A percentile compares a stretch with the other conserved stretches of the same genome.
These are phyloP conservation scores for Parochlus steinenii DNA, from an alignment of 2,888 invertebrate genomes.

Conservation along the genomic window DNA sequence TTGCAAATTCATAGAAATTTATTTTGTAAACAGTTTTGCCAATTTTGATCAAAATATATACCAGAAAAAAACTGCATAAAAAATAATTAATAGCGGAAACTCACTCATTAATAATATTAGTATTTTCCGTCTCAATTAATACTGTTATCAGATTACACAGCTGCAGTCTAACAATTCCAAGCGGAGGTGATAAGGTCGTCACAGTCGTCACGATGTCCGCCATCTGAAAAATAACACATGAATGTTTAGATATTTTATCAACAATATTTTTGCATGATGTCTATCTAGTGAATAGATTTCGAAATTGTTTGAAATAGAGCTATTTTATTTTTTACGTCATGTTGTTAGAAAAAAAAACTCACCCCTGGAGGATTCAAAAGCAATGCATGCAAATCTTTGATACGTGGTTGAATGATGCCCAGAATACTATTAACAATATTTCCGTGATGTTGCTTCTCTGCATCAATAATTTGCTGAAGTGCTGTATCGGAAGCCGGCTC, in stretches of 20 bases:
- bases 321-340: background rate
- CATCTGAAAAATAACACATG: too few relatives aligned
- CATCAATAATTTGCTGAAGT: slow-evolving; percentile 22
- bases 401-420: slow-evolving; percentile 43
- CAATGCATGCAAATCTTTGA: slow-evolving; percentile 38
- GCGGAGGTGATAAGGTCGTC: slow-evolving; percentile 52
- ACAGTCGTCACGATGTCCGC: slow-evolving; percentile 49
- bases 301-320: slow-evolving; percentile 14
- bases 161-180: slow-evolving; percentile 66
- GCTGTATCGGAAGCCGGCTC: slow-evolving; percentile 27
- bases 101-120: slow-evolving; percentile 50
- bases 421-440: slow-evolving; percentile 43
- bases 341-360: slow-evolving; percentile 21
- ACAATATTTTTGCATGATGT: slow-evolving; percentile 9
- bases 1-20: too few relatives aligned
- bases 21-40: too few relatives aligned
- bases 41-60: too few relatives aligned
- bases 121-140: slow-evolving; percentile 54
- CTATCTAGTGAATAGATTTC: slow-evolving; percentile 7
- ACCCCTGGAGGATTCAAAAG: slow-evolving; percentile 55
- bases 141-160: slow-evolving; percentile 63
- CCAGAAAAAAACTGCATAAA: slow-evolving; percentile 8
- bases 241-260: too few relatives aligned
- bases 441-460: slow-evolving; percentile 40
- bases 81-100: slow-evolving; percentile 17